phyloP scores from a whole-genome alignment of 2,113 vertebrate genomes.

The Argyrosomus japonicus region DNA sequence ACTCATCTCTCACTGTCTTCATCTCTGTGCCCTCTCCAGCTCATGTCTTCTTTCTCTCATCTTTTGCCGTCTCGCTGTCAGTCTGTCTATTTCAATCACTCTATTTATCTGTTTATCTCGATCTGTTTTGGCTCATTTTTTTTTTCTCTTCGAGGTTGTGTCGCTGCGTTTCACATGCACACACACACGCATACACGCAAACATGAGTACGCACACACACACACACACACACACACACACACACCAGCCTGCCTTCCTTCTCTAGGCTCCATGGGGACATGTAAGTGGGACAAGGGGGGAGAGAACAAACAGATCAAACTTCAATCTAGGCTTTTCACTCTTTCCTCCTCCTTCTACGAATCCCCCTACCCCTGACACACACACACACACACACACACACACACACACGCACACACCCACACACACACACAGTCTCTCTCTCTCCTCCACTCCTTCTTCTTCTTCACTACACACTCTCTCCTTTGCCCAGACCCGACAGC shows the following conservation, averaged over 20 bases:
- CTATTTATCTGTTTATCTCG: slow-evolving; percentile 75
- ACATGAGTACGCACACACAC: slow-evolving; percentile 16
- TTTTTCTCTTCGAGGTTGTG: slow-evolving; percentile 36
- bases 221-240: slow-evolving; percentile 7
- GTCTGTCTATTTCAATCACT: slow-evolving; percentile 71
- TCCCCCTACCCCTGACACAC: slow-evolving; percentile 8
- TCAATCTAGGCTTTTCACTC: slow-evolving; percentile 72
- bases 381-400: slow-evolving; percentile 14
- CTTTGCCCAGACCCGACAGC: slow-evolving; percentile 49
- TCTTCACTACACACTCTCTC: slow-evolving; percentile 17
- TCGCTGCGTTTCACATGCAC: slow-evolving; percentile 26
- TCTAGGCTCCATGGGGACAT: slow-evolving; percentile 71
- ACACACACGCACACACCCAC: not conserved
- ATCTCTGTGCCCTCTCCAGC: slow-evolving; percentile 50
- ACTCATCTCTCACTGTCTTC: slow-evolving; percentile 54
- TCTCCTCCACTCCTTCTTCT: slow-evolving; percentile 19
- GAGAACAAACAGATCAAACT: slow-evolving; percentile 79
- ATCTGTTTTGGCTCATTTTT: slow-evolving; percentile 61
- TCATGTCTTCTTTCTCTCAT: slow-evolving; percentile 52
- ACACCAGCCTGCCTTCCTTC: slow-evolving; percentile 49
- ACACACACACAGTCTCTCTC: not conserved
- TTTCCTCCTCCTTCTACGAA: slow-evolving; percentile 43
- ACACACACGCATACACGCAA: slow-evolving; percentile 27
- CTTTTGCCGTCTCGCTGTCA: slow-evolving; percentile 62
- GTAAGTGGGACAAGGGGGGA: slow-evolving; percentile 78